Evolutionary conservation across 2,797 vertebrate species (phyloP).

Genomic region (Esox lucius): DNA sequence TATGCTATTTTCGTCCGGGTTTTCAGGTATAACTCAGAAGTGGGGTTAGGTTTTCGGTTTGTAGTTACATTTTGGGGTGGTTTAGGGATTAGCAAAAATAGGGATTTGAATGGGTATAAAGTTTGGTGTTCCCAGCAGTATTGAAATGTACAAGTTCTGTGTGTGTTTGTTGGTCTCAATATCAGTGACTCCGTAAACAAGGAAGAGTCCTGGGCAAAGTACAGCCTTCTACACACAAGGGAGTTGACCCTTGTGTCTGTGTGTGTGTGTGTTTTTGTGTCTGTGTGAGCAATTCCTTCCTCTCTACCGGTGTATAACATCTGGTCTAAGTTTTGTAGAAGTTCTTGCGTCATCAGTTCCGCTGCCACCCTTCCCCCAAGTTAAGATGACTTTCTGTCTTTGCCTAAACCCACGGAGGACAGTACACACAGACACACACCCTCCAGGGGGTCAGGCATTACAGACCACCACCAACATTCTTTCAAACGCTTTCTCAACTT

Average conservation of each 20-base stretch:
- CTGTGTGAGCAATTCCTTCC: constrained; percentile 16
- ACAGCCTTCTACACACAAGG: constrained; percentile 9
- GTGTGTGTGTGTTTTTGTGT: constrained; percentile 20
- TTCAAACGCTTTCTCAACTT: constrained; percentile 22
- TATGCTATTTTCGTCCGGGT: no score
- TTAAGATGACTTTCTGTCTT: constrained; percentile 11
- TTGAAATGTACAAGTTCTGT: constrained; percentile 18
- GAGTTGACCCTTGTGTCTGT: constrained; percentile 23
- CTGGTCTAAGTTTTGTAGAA: constrained; percentile 55
- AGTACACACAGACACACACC: constrained; percentile 12
- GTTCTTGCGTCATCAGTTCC: constrained; percentile 46
- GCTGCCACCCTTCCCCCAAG: constrained; percentile 10
- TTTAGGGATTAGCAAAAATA: no score
- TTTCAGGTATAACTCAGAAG: no score
- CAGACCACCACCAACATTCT: constrained; percentile 45
- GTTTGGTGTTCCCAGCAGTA: no score
- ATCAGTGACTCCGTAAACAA: constrained; percentile 14
- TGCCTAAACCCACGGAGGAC: constrained; percentile 34
- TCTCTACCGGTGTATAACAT: constrained; percentile 42
- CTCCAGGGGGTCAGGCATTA: constrained; percentile 27
- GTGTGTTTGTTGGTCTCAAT: constrained; percentile 11
- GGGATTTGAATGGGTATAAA: no score
- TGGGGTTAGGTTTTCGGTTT: no score
- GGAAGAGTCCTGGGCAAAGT: constrained; percentile 36
- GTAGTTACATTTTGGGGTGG: no score